phyloP scores from a whole-genome alignment of 1,140 invertebrate species.

The Octopus sinensis region DNA sequence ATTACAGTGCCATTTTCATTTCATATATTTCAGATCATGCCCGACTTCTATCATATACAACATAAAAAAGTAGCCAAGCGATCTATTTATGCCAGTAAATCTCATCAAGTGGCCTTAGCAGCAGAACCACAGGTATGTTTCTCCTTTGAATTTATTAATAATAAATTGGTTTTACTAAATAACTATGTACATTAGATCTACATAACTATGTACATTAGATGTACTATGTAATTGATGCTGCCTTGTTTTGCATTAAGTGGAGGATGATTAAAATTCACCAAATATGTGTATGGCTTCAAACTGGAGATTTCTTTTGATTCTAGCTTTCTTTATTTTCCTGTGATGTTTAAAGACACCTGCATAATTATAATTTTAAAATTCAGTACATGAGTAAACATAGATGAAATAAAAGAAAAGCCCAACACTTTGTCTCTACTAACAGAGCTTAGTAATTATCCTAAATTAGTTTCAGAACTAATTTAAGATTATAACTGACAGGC shows the following conservation, averaged over 20 bases:
- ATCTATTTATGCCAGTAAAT: slow-evolving; percentile 30
- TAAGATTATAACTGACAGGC: too few species aligned
- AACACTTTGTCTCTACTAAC: background rate
- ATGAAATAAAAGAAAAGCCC: background rate
- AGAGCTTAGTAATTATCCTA: background rate
- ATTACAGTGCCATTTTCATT: background rate
- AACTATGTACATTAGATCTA: background rate
- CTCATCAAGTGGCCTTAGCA: slow-evolving; percentile 26
- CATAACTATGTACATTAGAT: too few species aligned
- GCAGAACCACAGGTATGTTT: slow-evolving; percentile 31
- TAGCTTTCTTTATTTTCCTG: too few species aligned
- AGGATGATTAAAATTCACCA: too few species aligned
- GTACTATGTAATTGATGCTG: too few species aligned
- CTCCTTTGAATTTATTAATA: background rate
- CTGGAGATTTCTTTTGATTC: too few species aligned
- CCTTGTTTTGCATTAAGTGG: too few species aligned
- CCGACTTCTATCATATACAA: slow-evolving; percentile 33
- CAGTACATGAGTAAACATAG: background rate
- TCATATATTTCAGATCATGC: slow-evolving; percentile 36
- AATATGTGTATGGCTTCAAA: too few species aligned
- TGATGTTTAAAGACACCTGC: too few species aligned
- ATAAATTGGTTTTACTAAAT: background rate
- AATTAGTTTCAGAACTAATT: background rate
- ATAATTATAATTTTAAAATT: background rate
- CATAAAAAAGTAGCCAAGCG: slow-evolving; percentile 37